A percentile compares a stretch with the other conserved stretches of the same genome.
These are phyloP conservation scores for Anthonomus grandis DNA, from an alignment of 1,140 invertebrate genomes.

Conservation along the genomic window DNA sequence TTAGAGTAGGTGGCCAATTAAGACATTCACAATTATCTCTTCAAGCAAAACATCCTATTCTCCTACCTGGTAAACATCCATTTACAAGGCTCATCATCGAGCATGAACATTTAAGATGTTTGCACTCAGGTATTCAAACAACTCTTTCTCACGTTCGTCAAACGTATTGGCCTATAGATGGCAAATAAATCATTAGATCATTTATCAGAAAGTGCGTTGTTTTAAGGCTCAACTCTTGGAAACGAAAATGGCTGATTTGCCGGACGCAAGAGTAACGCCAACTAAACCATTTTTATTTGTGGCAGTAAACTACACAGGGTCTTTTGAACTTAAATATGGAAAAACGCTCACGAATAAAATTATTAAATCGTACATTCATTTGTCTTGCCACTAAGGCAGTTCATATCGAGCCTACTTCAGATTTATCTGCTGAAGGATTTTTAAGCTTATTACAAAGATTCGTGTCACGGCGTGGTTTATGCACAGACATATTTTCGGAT, in stretches of 20 bases:
- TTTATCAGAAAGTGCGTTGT: slow-evolving; percentile 30
- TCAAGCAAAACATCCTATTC: too few species aligned
- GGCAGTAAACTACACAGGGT: slow-evolving; percentile 29
- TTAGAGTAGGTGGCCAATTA: slow-evolving; percentile 44
- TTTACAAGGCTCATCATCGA: too few species aligned
- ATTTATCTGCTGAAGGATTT: slow-evolving; percentile 5
- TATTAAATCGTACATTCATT: slow-evolving; percentile 17
- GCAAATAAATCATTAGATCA: slow-evolving; percentile 29
- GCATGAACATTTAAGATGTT: too few species aligned
- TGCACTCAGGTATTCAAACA: too few species aligned
- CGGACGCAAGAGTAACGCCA: slow-evolving; percentile 29
- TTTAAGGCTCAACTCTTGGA: slow-evolving; percentile 22
- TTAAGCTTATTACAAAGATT: slow-evolving; percentile 37
- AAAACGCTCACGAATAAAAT: slow-evolving; percentile 1
- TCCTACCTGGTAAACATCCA: too few species aligned
- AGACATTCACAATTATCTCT: slow-evolving; percentile 36
- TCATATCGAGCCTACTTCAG: slow-evolving; percentile 9
- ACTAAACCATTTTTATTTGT: slow-evolving; percentile 39
- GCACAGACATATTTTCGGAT: slow-evolving; percentile 32
- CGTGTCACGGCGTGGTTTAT: slow-evolving; percentile 34
- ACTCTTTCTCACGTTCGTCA: too few species aligned
- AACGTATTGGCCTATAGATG: slow-evolving; percentile 30
- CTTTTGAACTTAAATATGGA: slow-evolving; percentile 19
- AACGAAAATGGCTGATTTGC: slow-evolving; percentile 44
- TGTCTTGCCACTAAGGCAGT: slow-evolving; percentile 21